A percentile compares a stretch with the other conserved stretches of the same genome.
Evolutionary conservation across 2,113 vertebrate genomes (phyloP).

Genomic region (Sylvilagus bachmani): DNA sequence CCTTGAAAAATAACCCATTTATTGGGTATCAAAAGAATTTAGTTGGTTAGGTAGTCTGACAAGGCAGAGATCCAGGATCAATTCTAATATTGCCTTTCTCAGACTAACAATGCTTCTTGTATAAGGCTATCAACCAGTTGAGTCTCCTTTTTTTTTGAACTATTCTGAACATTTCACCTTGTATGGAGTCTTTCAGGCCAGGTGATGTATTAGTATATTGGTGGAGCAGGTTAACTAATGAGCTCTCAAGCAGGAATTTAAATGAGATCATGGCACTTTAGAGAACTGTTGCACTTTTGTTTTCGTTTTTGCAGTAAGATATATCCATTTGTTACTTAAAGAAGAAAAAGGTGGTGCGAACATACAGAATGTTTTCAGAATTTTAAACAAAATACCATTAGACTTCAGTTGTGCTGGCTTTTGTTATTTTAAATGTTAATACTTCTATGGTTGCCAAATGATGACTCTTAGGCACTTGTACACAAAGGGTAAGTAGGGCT

Average conservation of each 20-base stretch:
- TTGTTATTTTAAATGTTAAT: too few relatives aligned
- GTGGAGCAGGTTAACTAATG: neutral
- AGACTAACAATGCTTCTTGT: neutral
- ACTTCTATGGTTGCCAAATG: neutral
- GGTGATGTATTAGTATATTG: neutral
- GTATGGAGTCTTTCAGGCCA: neutral
- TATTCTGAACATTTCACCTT: constrained; percentile 29
- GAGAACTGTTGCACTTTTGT: neutral
- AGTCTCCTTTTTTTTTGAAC: constrained; percentile 9
- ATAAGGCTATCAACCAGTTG: neutral
- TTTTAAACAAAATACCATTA: constrained; percentile 4
- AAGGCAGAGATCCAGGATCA: neutral
- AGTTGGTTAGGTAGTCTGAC: neutral
- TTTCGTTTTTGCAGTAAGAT: neutral
- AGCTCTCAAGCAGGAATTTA: neutral
- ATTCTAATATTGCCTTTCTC: neutral
- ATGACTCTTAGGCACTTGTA: too few relatives aligned
- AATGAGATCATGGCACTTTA: neutral
- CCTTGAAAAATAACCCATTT: neutral
- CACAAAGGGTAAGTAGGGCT: neutral
- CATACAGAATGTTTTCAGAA: neutral
- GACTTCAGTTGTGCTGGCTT: neutral
- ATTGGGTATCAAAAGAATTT: neutral
- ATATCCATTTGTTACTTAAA: neutral
- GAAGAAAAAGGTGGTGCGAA: neutral